Conservation (phyloP, 2,113 vertebrate genomes). For the Falco punctatus region DNA sequence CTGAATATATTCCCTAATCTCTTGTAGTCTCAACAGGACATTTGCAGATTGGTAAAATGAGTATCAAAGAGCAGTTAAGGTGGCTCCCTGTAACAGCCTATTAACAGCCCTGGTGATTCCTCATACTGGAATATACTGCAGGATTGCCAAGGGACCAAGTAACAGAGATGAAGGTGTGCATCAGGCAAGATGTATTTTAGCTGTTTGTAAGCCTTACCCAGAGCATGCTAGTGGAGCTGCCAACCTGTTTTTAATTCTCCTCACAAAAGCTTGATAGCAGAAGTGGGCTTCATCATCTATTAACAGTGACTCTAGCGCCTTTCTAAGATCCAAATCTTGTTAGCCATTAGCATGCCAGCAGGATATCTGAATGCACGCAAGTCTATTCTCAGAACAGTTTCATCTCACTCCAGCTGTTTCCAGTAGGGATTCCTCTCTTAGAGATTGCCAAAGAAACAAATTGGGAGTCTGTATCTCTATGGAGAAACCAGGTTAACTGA, state of each 20-base stretch:
- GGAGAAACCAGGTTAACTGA: slow-evolving; percentile 45
- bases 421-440: slow-evolving; percentile 37
- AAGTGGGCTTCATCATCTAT: slow-evolving; percentile 27
- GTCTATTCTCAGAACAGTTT: slow-evolving; percentile 18
- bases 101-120: neutral
- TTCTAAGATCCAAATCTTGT: slow-evolving; percentile 34
- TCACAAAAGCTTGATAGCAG: slow-evolving; percentile 13
- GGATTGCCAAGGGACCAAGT: neutral
- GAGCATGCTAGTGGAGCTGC: neutral
- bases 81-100: neutral
- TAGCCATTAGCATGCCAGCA: slow-evolving; percentile 43
- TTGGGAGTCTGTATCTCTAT: neutral
- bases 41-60: neutral
- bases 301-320: neutral
- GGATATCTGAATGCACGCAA: slow-evolving; percentile 12
- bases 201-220: neutral
- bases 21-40: neutral
- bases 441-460: slow-evolving; percentile 23
- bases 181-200: neutral
- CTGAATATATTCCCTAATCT: neutral
- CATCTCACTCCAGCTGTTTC: slow-evolving; percentile 41
- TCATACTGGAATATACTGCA: neutral
- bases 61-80: neutral
- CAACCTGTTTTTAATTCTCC: slow-evolving; percentile 9
- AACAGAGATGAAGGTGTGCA: neutral